phyloP scores from a whole-genome alignment of 2,888 invertebrate genomes.

The Drosophila pseudotalamancana region DNA sequence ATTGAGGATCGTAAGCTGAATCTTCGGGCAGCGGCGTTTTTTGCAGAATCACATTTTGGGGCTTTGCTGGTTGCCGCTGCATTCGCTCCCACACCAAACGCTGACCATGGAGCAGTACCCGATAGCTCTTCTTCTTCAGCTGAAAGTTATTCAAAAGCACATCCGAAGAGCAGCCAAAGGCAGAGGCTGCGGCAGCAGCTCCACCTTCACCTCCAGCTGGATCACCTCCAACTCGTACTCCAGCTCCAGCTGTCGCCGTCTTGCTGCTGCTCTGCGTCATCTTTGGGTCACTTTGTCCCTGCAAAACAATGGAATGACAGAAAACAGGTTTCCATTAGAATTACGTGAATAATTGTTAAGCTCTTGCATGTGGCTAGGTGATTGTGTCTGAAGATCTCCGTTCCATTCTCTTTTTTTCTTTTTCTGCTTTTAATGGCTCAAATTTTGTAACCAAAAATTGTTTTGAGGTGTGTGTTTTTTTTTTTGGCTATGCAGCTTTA shows the following conservation, averaged over 20 bases:
- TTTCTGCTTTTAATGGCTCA: not conserved
- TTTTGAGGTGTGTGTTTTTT: too few relatives aligned
- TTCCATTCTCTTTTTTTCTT: slow-evolving; percentile 48
- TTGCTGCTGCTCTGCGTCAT: slow-evolving; percentile 67
- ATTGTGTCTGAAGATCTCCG: slow-evolving; percentile 15
- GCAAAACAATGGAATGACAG: slow-evolving; percentile 25
- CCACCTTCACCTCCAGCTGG: not conserved
- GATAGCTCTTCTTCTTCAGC: slow-evolving; percentile 87
- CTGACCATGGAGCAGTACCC: slow-evolving; percentile 87
- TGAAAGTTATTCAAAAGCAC: slow-evolving; percentile 86
- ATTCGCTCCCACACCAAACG: slow-evolving; percentile 87
- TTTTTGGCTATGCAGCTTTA: too few relatives aligned
- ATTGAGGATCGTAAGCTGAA: slow-evolving; percentile 1
- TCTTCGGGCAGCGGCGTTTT: slow-evolving; percentile 45
- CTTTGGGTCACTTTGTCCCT: slow-evolving; percentile 45
- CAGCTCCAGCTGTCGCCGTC: slow-evolving; percentile 18
- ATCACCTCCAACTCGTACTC: not conserved
- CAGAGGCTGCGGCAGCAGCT: slow-evolving; percentile 21
- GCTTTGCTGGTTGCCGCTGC: slow-evolving; percentile 24
- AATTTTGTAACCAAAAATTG: not conserved
- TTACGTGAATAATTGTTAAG: slow-evolving; percentile 24
- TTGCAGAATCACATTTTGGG: slow-evolving; percentile 4
- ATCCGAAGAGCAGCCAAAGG: slow-evolving; percentile 45
- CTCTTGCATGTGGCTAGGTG: not conserved
- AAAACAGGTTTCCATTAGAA: slow-evolving; percentile 74